Evolutionary conservation across 92 coral and sea anemone species (phyloP).

Genomic region (Actinernus sp.): DNA sequence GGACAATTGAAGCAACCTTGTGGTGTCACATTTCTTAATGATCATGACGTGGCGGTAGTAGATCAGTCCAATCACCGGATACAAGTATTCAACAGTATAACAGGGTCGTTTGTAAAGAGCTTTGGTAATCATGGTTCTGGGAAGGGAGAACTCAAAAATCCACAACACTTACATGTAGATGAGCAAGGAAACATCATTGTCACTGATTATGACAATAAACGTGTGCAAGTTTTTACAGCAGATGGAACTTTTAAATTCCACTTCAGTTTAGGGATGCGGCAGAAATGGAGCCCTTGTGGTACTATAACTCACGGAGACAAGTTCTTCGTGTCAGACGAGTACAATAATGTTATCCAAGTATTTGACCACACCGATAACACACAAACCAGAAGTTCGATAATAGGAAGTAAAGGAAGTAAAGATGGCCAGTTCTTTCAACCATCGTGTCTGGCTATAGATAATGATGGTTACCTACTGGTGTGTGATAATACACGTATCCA

Average conservation of each 20-base stretch:
- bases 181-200: slow-evolving; percentile 18
- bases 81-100: slow-evolving; percentile 6
- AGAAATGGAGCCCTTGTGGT: background rate
- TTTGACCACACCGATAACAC: slow-evolving; percentile 5
- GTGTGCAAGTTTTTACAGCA: slow-evolving; percentile 21
- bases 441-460: slow-evolving; percentile 5
- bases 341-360: background rate
- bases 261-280: slow-evolving; percentile 2
- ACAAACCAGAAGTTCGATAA: slow-evolving; percentile 9
- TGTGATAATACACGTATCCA: no score
- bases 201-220: background rate
- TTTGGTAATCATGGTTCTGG: background rate
- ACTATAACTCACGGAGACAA: background rate
- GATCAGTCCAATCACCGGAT: slow-evolving; percentile 14
- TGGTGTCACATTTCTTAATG: slow-evolving; percentile 22
- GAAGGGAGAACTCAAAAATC: background rate
- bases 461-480: slow-evolving; percentile 4
- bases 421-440: slow-evolving; percentile 2
- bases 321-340: background rate
- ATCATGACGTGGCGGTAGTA: slow-evolving; percentile 20
- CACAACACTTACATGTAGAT: slow-evolving; percentile 6
- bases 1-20: slow-evolving; percentile 9
- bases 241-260: slow-evolving; percentile 12
- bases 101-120: background rate
- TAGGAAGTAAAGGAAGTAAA: slow-evolving; percentile 8